Base-by-base conservation (phyloP, 2,113 vertebrate genomes). In the Mus pahari region DNA sequence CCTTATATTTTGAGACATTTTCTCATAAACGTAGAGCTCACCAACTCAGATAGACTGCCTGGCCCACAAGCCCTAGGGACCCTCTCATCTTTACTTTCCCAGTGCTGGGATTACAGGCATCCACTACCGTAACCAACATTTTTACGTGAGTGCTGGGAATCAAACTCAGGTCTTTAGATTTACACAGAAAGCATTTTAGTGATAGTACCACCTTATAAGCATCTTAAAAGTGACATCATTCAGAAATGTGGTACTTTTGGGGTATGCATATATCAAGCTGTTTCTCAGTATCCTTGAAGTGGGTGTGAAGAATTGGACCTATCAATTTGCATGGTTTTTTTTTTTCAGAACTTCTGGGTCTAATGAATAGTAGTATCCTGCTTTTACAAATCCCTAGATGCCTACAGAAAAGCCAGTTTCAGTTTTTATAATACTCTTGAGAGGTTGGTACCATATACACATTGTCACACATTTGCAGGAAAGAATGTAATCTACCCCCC, bases 371-470 rank as follows among this genome's bases (percentile, higher is more conserved):
- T 14, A 62, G 64, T 68, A 68, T 68, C 31, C 45, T 71, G 48
- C 53, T 55, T 75, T 89, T 78, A 94, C 77, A 81, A 58, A 94
- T 50, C 33, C 28, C 45, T 55, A 79, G 70, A 31, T 90, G 58
- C 45, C 71, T 75, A 58, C 36, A 94, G 70, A 64, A 74, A 48
- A 66, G 9, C 79, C 90, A 66, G 73, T 84, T 94, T 90, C 45
- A 13, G 20, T 55, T 53, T 84, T 95, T 68, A 71, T 62, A 66
- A 62, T 26, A 87, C 5, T 62, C 58, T 45, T 42, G 36, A 86
- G 53, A 90, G 73, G 31, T 11, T 24, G 11, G 7, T 88, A 50
- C 28, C 33, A n/a, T 78, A 55, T 66, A 66, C 33, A 48, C 60
- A 68, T 42, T 94, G 28, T 64, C 28, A 55, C 22, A 88, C 86